These are phyloP conservation scores for Ageneiosus marmoratus DNA, from an alignment of 2,113 vertebrate genomes.

Conservation along the genomic window DNA sequence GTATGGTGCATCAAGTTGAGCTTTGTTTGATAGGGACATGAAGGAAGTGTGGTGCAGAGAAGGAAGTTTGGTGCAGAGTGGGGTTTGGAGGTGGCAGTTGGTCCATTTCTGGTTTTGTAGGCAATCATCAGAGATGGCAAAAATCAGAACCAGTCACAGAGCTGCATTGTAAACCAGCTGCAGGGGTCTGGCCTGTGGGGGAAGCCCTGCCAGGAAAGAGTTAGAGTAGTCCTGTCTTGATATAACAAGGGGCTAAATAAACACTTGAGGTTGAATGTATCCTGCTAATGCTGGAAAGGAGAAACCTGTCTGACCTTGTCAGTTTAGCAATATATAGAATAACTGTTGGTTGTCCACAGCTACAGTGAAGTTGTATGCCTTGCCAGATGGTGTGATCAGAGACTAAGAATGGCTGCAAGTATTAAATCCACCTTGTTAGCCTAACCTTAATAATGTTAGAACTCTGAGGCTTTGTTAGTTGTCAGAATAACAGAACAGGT, in stretches of 20 bases:
- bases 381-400: not conserved
- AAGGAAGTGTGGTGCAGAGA: not conserved
- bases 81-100: not conserved
- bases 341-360: not conserved
- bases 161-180: not conserved
- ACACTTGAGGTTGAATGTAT: not conserved
- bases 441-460: not conserved
- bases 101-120: not conserved
- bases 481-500: no score
- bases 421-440: not conserved
- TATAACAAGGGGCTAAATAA: not conserved
- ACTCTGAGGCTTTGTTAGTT: not conserved
- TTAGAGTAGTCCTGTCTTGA: not conserved
- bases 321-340: not conserved
- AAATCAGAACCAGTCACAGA: not conserved
- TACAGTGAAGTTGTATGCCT: not conserved
- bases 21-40: not conserved
- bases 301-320: not conserved
- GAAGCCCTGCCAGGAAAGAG: not conserved
- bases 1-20: not conserved
- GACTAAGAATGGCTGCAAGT: no score
- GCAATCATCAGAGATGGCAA: not conserved
- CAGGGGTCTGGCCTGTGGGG: not conserved
- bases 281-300: not conserved
- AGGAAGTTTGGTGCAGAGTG: not conserved